Percentiles rank a stretch among this genome's conserved stretches.
These are phyloP conservation scores for Albula glossodonta DNA, from an alignment of 2,113 vertebrate species.

Conservation along the genomic window DNA sequence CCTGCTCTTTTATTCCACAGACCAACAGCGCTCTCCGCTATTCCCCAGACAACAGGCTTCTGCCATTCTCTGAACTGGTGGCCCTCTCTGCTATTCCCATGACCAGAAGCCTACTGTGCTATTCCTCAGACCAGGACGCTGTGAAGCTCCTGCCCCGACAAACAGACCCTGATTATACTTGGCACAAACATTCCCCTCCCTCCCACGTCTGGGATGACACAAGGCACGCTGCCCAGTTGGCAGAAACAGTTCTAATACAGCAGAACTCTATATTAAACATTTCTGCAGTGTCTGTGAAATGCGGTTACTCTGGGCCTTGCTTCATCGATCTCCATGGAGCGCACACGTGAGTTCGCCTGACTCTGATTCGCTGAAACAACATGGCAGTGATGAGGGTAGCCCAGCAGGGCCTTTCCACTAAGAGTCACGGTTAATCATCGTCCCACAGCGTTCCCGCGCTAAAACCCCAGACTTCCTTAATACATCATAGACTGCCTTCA, in stretches of 20 bases:
- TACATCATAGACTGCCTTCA: not conserved
- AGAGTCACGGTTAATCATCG: no score
- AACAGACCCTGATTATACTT: not conserved
- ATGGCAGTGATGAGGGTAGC: not conserved
- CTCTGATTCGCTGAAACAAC: constrained; percentile 1
- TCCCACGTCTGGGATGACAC: not conserved
- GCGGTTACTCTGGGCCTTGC: constrained; percentile 51
- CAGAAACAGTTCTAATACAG: constrained; percentile 25
- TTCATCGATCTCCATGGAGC: constrained; percentile 38
- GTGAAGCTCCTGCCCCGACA: not conserved
- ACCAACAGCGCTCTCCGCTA: no score
- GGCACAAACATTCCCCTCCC: not conserved
- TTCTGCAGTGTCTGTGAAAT: constrained; percentile 41
- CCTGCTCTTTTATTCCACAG: no score
- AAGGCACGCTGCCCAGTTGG: constrained; percentile 28
- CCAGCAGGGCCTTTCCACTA: not conserved
- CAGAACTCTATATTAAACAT: constrained; percentile 29
- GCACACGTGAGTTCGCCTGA: not conserved
- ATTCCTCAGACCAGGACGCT: no score
- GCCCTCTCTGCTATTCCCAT: no score
- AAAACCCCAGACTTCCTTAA: not conserved
- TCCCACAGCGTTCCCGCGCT: no score
- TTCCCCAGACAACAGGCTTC: no score
- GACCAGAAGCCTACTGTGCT: no score
- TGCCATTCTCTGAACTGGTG: no score